Conservation (phyloP, 2,113 vertebrate genomes). For the Passerina amoena region DNA sequence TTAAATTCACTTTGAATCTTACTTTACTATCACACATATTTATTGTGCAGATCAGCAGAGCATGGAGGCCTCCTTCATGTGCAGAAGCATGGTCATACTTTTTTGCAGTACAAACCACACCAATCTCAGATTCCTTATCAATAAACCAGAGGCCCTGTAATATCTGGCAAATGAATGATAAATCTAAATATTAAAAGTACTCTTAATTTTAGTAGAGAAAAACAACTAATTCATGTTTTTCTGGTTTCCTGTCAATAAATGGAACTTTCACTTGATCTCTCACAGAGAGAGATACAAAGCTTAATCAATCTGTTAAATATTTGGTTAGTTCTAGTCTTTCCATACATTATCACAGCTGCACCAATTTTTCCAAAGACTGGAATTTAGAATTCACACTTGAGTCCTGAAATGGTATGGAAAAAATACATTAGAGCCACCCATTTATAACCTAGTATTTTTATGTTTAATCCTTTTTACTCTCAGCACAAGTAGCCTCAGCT, state of each 20-base stretch:
- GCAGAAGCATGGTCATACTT: background rate
- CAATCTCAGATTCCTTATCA: background rate
- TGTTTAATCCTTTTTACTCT: background rate
- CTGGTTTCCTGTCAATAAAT: background rate
- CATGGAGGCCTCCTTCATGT: background rate
- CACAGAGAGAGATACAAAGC: background rate
- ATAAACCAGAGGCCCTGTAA: background rate
- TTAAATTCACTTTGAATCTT: slow-evolving; percentile 11
- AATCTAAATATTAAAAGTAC: background rate
- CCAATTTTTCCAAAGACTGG: background rate
- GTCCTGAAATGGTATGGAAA: background rate
- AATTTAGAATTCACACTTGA: background rate
- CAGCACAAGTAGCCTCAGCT: background rate
- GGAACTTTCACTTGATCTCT: background rate
- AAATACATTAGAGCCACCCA: background rate
- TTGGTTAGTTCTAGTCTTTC: background rate
- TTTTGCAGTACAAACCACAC: background rate
- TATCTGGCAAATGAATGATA: background rate
- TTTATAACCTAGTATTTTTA: background rate
- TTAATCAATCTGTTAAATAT: background rate
- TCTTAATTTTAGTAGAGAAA: background rate
- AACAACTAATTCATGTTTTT: background rate
- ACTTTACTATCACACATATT: background rate
- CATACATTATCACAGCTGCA: background rate
- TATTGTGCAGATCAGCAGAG: background rate